A percentile compares a stretch with the other conserved stretches of the same genome.
Conservation (phyloP, 1,140 invertebrate genomes). For the Vanessa tameamea region DNA sequence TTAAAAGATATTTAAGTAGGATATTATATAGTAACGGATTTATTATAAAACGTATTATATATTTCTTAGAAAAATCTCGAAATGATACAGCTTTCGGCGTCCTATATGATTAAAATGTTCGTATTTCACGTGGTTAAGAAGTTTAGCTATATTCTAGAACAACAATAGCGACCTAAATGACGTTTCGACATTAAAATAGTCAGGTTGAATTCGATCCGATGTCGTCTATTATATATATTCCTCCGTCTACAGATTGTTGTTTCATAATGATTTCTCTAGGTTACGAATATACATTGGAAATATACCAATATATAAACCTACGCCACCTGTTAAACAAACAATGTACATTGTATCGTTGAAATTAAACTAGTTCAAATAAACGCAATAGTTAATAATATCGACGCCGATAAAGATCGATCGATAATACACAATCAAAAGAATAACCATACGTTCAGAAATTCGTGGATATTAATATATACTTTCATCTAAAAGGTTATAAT, state of each 20-base stretch:
- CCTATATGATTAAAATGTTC: too few relatives aligned
- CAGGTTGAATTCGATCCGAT: too few relatives aligned
- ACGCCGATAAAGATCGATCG: constrained; percentile 30
- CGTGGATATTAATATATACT: background rate
- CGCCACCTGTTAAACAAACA: constrained; percentile 33
- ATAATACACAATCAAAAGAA: constrained; percentile 11
- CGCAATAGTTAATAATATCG: constrained; percentile 35
- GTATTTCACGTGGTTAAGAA: too few relatives aligned
- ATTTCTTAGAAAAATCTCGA: too few relatives aligned
- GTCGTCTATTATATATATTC: background rate
- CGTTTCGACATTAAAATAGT: too few relatives aligned
- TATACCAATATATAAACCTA: constrained; percentile 17
- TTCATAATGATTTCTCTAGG: background rate
- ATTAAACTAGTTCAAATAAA: constrained; percentile 35
- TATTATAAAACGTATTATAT: too few relatives aligned
- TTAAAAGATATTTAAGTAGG: too few relatives aligned
- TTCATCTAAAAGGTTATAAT: too few relatives aligned
- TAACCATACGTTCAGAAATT: background rate
- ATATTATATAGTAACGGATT: too few relatives aligned
- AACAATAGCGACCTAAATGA: too few relatives aligned
- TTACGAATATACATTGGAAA: constrained; percentile 19
- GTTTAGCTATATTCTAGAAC: too few relatives aligned
- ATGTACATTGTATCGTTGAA: constrained; percentile 32
- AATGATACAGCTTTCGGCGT: too few relatives aligned
- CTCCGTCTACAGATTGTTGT: background rate